Evolutionary conservation across 1,140 invertebrate genomes (phyloP), one percentile per base, ranked within the genome.

Genomic region (Drosophila kikkawai): DNA sequence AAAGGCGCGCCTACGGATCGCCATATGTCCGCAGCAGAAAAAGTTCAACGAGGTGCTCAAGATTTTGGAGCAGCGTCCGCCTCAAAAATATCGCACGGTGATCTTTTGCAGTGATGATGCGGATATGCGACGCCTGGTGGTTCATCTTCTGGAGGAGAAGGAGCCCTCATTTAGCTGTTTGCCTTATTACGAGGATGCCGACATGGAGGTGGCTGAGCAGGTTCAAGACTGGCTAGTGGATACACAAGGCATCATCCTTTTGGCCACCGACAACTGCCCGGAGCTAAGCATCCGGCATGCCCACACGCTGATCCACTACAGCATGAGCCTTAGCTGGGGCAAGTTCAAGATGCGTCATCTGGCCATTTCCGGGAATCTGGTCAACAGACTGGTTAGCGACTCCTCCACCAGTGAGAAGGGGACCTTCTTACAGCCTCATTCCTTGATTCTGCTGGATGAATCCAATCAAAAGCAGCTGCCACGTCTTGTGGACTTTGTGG

Each of bases 261-360:
- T 88, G 22, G 65, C 56, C 65, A 87, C 80, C 4, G 84, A 90
- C 32, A n/a, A 53, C n/a, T 88, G 84, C 7, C 85, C 80, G 6
- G 84, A 87, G 37, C n/a, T 84, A 36, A 15, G 36, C 8, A 42
- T 88, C 1, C 61, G 84, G 0, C n/a, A 79, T 34, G 84, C 65
- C 0, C 57, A 84, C 1, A 88, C 84, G 0, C 19, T 87, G 7
- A 50, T 87, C 9, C 77, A 87, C 17, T 80, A 66, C 29, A 51
- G 63, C 37, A 47, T 90, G 65, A 81, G 84, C 55, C 12, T 8
- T 1, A 68, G 39, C 17, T 87, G 80, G 85, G 55, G 68, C 51
- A 68, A 44, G 42, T 87, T 87, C 32, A 88, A 87, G 48, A 34
- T 75, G 36, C 73, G 84, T 11, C 63, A 79, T 56, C 44, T 87